Percentiles rank a stretch among this genome's conserved stretches.
phyloP scores from a whole-genome alignment of 2,888 invertebrate genomes.

The Leucania comma region DNA sequence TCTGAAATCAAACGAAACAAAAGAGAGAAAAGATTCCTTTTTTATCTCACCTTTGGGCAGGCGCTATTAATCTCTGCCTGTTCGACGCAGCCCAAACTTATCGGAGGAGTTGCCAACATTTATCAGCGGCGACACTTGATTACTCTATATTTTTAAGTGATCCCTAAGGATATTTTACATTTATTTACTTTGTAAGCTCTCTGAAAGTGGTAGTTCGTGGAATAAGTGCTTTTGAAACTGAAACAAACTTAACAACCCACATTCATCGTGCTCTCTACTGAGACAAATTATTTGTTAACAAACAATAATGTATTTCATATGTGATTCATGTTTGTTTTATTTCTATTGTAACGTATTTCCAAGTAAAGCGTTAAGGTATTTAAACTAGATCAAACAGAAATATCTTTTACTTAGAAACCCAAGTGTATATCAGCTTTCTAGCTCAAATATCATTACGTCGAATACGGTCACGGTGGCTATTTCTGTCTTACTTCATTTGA shows the following conservation, averaged over 20 bases:
- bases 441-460: conserved; percentile 20
- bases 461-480: background rate
- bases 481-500: conserved; percentile 6
- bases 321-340: background rate
- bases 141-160: conserved; percentile 49
- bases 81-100: conserved; percentile 53
- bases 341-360: background rate
- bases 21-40: conserved; percentile 37
- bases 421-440: conserved; percentile 13
- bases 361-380: conserved; percentile 2
- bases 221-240: conserved; percentile 1
- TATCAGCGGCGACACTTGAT: conserved; percentile 50
- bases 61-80: conserved; percentile 55
- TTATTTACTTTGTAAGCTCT: conserved; percentile 17
- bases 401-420: conserved; percentile 14
- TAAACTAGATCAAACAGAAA: conserved; percentile 11
- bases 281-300: background rate
- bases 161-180: conserved; percentile 29
- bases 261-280: too few relatives aligned
- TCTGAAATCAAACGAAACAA: conserved; percentile 41
- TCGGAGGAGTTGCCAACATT: conserved; percentile 50
- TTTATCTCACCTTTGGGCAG: conserved; percentile 57
- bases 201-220: background rate
- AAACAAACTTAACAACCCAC: too few relatives aligned
- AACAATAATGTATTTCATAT: background rate